phyloP scores from a whole-genome alignment of 2,888 invertebrate genomes.

The Temnothorax rugatulus region DNA sequence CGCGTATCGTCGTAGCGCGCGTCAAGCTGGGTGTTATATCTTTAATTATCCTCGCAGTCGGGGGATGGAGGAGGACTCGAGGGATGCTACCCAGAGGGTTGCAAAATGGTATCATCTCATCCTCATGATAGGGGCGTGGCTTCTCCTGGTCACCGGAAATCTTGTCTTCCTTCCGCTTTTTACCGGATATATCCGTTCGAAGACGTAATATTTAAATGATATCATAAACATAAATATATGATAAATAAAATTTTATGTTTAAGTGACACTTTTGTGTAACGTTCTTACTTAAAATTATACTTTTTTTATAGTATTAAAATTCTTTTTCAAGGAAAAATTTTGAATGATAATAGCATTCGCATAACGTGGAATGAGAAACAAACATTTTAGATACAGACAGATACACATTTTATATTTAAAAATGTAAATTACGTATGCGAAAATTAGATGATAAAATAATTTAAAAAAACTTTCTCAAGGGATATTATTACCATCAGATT shows the following conservation, averaged over 20 bases:
- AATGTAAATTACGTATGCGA: not conserved
- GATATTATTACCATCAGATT: not conserved
- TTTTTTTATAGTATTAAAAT: not conserved
- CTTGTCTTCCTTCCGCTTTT: slow-evolving; percentile 67
- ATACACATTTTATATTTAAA: not conserved
- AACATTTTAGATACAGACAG: not conserved
- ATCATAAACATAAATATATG: not conserved
- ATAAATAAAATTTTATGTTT: not conserved
- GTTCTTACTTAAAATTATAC: not conserved
- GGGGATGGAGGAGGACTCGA: slow-evolving; percentile 66
- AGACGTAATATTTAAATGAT: not conserved
- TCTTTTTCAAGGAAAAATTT: not conserved
- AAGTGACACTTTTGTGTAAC: not conserved
- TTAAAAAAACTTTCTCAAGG: not conserved
- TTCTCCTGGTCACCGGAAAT: slow-evolving; percentile 72
- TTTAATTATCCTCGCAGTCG: slow-evolving; percentile 82
- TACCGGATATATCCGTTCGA: not conserved
- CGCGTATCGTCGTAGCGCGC: slow-evolving; percentile 59
- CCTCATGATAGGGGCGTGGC: slow-evolving; percentile 82
- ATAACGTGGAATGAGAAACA: not conserved
- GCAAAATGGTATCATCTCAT: slow-evolving; percentile 81
- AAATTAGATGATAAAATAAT: not conserved
- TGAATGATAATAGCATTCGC: not conserved
- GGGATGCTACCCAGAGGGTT: slow-evolving; percentile 72
- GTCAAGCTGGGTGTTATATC: slow-evolving; percentile 80